These are phyloP conservation scores for Pseudococcus viburni DNA, from an alignment of 2,888 invertebrate species.

Conservation along the genomic window DNA sequence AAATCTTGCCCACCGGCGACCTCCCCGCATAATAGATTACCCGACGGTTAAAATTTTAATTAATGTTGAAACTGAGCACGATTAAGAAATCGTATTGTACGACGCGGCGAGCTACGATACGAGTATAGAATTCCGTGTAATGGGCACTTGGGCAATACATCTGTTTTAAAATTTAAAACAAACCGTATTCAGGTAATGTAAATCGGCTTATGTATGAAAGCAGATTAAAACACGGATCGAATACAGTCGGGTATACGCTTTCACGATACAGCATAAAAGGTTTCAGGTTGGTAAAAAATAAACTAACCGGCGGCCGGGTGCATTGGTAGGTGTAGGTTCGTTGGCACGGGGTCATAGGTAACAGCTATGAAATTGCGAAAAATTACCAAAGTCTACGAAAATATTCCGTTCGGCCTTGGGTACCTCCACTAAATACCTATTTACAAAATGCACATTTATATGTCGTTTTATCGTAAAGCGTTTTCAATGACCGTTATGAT, in stretches of 20 bases:
- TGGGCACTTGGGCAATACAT: conserved; percentile 34
- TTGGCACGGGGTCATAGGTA: conserved; percentile 5
- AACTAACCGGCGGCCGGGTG: background rate
- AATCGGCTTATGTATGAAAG: conserved; percentile 38
- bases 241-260: conserved; percentile 22
- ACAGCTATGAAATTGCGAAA: conserved; percentile 18
- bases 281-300: conserved; percentile 13
- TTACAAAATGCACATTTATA: background rate
- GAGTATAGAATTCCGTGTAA: conserved; percentile 1
- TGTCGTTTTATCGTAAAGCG: background rate
- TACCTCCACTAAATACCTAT: background rate
- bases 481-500: background rate
- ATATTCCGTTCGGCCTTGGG: conserved; percentile 9
- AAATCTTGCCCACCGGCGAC: background rate
- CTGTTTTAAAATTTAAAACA: conserved; percentile 43
- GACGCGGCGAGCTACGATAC: background rate
- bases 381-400: conserved; percentile 7
- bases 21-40: background rate
- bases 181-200: conserved; percentile 32
- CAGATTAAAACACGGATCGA: conserved; percentile 42
- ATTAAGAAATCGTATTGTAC: conserved; percentile 25
- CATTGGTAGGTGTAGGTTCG: background rate
- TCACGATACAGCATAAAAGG: conserved; percentile 27
- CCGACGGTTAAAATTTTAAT: conserved; percentile 26
- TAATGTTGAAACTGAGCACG: conserved; percentile 28